Evolutionary conservation across 2,113 vertebrate genomes (phyloP).

Genomic region (Prochilodus magdalenae): DNA sequence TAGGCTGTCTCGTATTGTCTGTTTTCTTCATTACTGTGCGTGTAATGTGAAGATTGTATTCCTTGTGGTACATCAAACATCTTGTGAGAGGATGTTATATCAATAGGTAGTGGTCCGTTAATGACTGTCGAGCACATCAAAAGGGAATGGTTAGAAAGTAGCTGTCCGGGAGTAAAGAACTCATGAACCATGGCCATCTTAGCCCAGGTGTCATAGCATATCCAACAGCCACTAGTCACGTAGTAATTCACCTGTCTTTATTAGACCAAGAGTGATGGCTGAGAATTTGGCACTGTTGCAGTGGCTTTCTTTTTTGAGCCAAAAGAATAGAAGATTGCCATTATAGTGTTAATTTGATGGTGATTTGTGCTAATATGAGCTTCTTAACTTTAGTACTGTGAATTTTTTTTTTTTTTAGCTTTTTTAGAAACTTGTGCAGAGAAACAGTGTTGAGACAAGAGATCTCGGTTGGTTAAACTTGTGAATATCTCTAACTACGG

Average conservation of each 20-base stretch:
- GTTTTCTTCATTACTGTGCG: not conserved
- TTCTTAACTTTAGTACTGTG: not conserved
- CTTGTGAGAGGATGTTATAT: not conserved
- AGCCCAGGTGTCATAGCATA: not conserved
- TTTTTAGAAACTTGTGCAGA: no score
- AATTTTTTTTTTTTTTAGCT: no score
- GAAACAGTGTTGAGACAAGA: not conserved
- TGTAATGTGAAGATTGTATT: constrained; percentile 10
- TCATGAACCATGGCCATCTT: not conserved
- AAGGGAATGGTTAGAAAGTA: not conserved
- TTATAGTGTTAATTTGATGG: not conserved
- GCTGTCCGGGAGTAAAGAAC: not conserved
- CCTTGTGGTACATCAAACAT: not conserved
- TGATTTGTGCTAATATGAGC: not conserved
- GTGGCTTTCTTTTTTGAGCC: not conserved
- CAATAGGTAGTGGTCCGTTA: not conserved
- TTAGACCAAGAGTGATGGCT: not conserved
- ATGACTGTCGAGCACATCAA: not conserved
- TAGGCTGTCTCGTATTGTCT: not conserved
- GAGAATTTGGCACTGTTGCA: not conserved
- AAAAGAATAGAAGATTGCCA: not conserved
- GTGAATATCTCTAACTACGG: constrained; percentile 17
- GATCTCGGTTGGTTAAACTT: constrained; percentile 9
- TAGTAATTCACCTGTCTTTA: no score
- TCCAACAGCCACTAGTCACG: not conserved